Base-by-base conservation (phyloP, 1,140 invertebrate genomes). In the Drosophila tsacasi region DNA sequence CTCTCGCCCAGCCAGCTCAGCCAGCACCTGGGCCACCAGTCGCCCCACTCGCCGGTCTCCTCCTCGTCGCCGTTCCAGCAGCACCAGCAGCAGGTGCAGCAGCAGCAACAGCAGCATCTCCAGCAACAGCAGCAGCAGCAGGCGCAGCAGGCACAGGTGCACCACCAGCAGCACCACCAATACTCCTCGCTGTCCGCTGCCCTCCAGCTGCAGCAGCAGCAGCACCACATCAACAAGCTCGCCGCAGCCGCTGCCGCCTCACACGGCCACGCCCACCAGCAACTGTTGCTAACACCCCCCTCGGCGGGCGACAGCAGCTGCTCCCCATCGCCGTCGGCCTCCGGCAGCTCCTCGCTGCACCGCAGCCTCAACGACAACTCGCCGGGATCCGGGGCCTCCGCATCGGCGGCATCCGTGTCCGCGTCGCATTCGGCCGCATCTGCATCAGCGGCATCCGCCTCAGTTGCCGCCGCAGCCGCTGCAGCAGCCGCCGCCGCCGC, bases 401-500 rank as follows among this genome's bases (percentile, higher is more conserved):
- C 95, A 91, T 95, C 95, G 77, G 94, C 94, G 93, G 93, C 94
- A 78, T 93, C 95, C 91, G 95, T 86, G 96, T 95, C 95, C 54
- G 94, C 94, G 12, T 72, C 55, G 94, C 94, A 17, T 40, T 80
- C 78, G 32, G 95, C 95, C 54, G 54, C 54, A 93, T 95, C 94
- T 83, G 94, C 95, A 91, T 95, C 95, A 79, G 94, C 94, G 93
- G 93, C 94, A 79, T 93, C 94, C 93, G 93, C 94, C 78, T 93
- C 95, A 90, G 96, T 86, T 35, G 66, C 76, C 81, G 94, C 94
- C 92, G 93, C 94, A 78, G 93, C 95, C 92, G 96, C 90, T 96
- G 95, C 95, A 46, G 94, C 94, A 17, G 71, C 94, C 93, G 93
- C 94, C 83, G 93, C 95, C 92, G 96, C 90, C 96, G 95, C 95